Evolutionary conservation across 2,888 invertebrate species (phyloP), one percentile per base, ranked within the genome.

Genomic region (Abrostola triplasia): DNA sequence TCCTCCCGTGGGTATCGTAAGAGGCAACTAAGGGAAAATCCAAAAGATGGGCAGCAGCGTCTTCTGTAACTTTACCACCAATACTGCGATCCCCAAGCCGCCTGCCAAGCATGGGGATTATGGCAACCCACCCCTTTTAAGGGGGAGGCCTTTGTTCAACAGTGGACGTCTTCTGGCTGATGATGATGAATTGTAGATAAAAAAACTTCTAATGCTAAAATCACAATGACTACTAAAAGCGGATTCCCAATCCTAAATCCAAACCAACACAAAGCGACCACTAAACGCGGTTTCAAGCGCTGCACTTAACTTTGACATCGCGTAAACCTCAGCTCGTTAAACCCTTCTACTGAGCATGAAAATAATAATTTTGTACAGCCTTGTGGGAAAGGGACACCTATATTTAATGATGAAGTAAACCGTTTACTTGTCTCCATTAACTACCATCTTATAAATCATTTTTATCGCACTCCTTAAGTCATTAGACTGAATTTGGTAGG

Each of bases 371-470:
- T 47, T 13, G 24, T 47, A 47, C 44, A 47, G 24, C 44, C 44
- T 47, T n/a, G 36, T 56, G 40, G 13, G 61, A 41, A 47, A 59
- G 51, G 54, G 36, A 62, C 62, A 60, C 7, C 44, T 66, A 35
- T n/a, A 49, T 74, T 72, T 67, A 64, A 79, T 64, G 61, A 53
- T 52, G 48, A 67, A 67, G 48, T 69, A 61, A 70, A 72, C 53
- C 59, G 63, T 65, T 68, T 59, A 62, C 67, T 71, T 64, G 64
- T 67, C 42, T 53, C 49, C 48, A 64, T 80, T 90, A 89, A 90
- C 89, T 88, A 86, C 82, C 73, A 67, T 54, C 61, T 76, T 75
- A 88, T 88, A 86, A 90, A 90, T 91, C 86, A 88, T 86, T 86
- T 89, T 89, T 87, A 90, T 87, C 77, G 81, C 70, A 55, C 70